Evolutionary conservation across 2,113 vertebrate genomes (phyloP).

Genomic region (Gallinago paraguaiae): DNA sequence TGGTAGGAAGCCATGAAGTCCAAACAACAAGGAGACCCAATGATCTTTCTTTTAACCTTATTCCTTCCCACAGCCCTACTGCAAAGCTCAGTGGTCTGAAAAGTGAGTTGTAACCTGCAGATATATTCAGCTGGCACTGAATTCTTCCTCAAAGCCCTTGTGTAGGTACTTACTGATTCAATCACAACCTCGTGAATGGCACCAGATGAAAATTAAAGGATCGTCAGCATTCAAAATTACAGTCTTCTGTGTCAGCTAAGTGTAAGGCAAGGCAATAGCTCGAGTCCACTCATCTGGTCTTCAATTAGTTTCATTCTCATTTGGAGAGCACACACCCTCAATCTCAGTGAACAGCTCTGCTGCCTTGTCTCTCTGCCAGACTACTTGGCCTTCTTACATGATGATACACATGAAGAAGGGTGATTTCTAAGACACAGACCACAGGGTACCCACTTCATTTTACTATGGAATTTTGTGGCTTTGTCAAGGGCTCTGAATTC

Average conservation of each 20-base stretch:
- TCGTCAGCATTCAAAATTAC: neutral
- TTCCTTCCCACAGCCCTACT: neutral
- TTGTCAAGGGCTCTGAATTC: neutral
- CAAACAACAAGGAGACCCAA: neutral
- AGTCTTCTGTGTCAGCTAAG: neutral
- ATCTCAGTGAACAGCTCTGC: neutral
- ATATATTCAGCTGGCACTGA: neutral
- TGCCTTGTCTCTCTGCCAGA: neutral
- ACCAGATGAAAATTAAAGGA: neutral
- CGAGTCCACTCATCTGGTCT: neutral
- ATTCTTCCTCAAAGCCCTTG: neutral
- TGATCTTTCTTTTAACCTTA: slow-evolving; percentile 11
- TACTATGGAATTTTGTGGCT: fast-evolving
- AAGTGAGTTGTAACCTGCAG: neutral
- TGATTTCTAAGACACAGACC: neutral
- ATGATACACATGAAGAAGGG: neutral
- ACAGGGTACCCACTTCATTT: neutral
- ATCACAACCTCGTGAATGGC: neutral
- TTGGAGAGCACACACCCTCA: neutral
- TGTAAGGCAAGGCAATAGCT: neutral
- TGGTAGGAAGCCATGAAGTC: neutral
- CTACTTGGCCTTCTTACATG: neutral
- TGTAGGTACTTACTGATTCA: neutral
- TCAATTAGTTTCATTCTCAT: slow-evolving; percentile 26
- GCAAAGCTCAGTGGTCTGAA: neutral